Conservation (phyloP, 2,888 invertebrate species). For the Mimumesa dahlbomi region DNA sequence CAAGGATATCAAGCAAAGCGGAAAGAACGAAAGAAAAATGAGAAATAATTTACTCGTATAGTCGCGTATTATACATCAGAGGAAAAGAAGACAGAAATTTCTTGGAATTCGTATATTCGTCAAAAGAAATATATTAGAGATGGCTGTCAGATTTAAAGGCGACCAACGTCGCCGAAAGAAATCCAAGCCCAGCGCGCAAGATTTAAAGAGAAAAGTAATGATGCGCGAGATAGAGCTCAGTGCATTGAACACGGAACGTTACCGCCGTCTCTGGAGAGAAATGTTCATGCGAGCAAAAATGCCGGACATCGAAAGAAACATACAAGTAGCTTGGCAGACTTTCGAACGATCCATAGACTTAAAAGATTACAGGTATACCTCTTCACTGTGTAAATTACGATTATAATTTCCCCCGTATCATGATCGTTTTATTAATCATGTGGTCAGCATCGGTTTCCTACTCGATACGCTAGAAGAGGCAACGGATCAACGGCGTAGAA, state of each 20-base stretch:
- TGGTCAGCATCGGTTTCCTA: slow-evolving; percentile 58
- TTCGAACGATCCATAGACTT: slow-evolving; percentile 80
- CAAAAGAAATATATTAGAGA: too few species aligned
- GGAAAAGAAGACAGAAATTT: too few species aligned
- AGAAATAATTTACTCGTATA: too few species aligned
- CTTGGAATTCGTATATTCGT: too few species aligned
- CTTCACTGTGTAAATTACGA: neutral
- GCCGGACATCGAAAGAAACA: slow-evolving; percentile 77
- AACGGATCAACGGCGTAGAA: slow-evolving; percentile 79
- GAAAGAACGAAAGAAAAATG: too few species aligned
- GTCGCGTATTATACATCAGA: too few species aligned
- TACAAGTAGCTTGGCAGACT: slow-evolving; percentile 79
- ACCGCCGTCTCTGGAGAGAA: slow-evolving; percentile 78
- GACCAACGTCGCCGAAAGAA: slow-evolving; percentile 46
- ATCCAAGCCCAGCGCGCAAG: slow-evolving; percentile 63
- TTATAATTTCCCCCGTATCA: too few species aligned
- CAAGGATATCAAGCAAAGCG: too few species aligned
- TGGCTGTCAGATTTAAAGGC: slow-evolving; percentile 21
- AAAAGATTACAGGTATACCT: slow-evolving; percentile 78
- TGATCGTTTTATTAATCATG: neutral
- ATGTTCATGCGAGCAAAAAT: slow-evolving; percentile 77
- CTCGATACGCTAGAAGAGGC: slow-evolving; percentile 78
- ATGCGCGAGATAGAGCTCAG: slow-evolving; percentile 78
- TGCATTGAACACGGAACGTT: slow-evolving; percentile 70
- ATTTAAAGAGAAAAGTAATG: slow-evolving; percentile 73